Evolutionary conservation across 1,140 invertebrate species (phyloP).

Genomic region (Lepidurus packardi): DNA sequence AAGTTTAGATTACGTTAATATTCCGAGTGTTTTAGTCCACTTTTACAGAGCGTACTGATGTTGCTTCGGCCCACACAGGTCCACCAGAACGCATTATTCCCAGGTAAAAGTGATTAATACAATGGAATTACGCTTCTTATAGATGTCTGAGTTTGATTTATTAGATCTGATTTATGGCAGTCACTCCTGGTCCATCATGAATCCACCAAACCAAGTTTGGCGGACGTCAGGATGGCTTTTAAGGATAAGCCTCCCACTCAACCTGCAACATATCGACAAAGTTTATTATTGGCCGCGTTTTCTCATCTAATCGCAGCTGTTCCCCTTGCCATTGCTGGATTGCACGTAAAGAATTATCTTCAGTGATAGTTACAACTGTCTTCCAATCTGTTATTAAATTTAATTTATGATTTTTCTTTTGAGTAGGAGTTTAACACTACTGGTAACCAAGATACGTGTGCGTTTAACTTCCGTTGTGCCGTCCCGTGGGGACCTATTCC

Average conservation of each 20-base stretch:
- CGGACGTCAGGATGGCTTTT: neutral
- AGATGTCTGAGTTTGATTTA: too few species aligned
- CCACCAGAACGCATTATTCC: neutral
- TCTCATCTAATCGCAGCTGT: neutral
- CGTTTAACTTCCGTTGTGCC: constrained; percentile 1
- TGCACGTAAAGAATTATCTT: neutral
- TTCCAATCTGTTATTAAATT: neutral
- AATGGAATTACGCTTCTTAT: too few species aligned
- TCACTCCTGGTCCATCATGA: neutral
- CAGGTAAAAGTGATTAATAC: neutral
- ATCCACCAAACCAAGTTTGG: neutral
- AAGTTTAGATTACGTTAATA: neutral
- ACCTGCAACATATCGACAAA: neutral
- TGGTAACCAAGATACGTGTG: neutral
- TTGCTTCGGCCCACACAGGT: neutral
- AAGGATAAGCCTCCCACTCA: neutral
- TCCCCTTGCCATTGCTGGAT: neutral
- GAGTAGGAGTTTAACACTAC: constrained; percentile 1
- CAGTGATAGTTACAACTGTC: neutral
- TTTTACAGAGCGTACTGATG: neutral
- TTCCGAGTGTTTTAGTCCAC: neutral
- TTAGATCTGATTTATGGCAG: neutral
- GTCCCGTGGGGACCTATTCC: neutral
- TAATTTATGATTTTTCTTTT: neutral
- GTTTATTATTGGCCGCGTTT: neutral